Base-by-base conservation (phyloP, 2,113 vertebrate genomes). In the Loxodonta africana region DNA sequence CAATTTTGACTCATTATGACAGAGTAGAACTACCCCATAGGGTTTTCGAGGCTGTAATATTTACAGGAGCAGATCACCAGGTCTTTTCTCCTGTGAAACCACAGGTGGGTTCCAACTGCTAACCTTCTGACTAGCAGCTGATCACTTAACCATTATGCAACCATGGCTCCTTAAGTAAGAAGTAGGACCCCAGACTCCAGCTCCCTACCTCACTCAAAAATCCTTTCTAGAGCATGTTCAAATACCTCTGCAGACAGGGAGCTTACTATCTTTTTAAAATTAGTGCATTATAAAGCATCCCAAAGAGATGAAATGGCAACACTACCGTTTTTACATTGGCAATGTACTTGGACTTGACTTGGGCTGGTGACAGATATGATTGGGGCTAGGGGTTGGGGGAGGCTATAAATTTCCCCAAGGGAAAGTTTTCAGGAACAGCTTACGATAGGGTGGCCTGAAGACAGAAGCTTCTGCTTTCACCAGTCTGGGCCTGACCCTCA, bases 281-380 rank as follows among this genome's bases (percentile, higher is more conserved):
- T 15, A 73, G 37, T 33, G 44, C 6, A 8, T 77, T 86, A 21
- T 53, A 65, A 85, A 82, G n/a, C 60, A 76, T 63, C 30, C 30
- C 7, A 9, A 94, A 74, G 62, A 51, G 11, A 30, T 41, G 2
- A 10, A 84, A 90, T 65, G 15, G 30, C 7, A 41, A 28, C 87
- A 10, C 3, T 80, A 28, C 15, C 53, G 25, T 84, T 89, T 84
- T 94, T 37, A 53, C 4, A 20, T 76, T 81, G 15, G 8, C 17
- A 53, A 57, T 92, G 83, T 69, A 44, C 87, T 95, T 83, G 69
- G 46, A 89, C 83, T 95, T 90, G 46, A 89, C 83, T 95, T 90
- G 28, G 37, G 88, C 26, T 83, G 17, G n/a, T 73, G 10, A 28
- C n/a, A 51, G 44, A 76, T 0, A 3, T 30, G 20, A 44, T 76